These are phyloP conservation scores for Mesoclemmys tuberculata DNA, from an alignment of 2,113 vertebrate species.

Conservation along the genomic window DNA sequence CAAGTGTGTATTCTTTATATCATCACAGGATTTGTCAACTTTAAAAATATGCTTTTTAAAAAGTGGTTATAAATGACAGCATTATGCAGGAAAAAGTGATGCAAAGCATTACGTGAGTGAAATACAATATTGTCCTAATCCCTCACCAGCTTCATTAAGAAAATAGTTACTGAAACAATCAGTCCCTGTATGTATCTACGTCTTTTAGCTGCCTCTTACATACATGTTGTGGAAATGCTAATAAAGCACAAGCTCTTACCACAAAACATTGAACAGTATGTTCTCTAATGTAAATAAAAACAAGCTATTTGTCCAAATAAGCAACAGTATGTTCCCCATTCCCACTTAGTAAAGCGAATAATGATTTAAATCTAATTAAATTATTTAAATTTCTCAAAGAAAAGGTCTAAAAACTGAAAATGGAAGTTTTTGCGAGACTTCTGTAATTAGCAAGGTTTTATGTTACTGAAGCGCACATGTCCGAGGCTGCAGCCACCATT, in stretches of 20 bases:
- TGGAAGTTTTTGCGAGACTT: not conserved
- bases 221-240: not conserved
- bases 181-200: not conserved
- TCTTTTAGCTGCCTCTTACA: not conserved
- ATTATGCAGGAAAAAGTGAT: not conserved
- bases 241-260: not conserved
- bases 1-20: not conserved
- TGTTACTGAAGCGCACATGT: not conserved
- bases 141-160: not conserved
- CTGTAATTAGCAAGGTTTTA: not conserved
- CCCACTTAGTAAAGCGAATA: not conserved
- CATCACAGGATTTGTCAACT: not conserved
- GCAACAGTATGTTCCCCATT: not conserved
- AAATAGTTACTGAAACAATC: not conserved
- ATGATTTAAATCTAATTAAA: not conserved
- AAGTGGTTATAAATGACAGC: not conserved
- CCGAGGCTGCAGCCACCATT: not conserved
- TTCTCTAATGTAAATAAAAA: not conserved
- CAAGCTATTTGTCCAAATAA: not conserved
- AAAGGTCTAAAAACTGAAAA: not conserved
- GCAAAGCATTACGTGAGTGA: not conserved
- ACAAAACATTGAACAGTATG: not conserved
- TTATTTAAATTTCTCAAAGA: not conserved
- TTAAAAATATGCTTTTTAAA: not conserved
- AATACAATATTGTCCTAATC: not conserved